Base-by-base conservation (phyloP, 2,113 vertebrate species). In the Scolopax mira region DNA sequence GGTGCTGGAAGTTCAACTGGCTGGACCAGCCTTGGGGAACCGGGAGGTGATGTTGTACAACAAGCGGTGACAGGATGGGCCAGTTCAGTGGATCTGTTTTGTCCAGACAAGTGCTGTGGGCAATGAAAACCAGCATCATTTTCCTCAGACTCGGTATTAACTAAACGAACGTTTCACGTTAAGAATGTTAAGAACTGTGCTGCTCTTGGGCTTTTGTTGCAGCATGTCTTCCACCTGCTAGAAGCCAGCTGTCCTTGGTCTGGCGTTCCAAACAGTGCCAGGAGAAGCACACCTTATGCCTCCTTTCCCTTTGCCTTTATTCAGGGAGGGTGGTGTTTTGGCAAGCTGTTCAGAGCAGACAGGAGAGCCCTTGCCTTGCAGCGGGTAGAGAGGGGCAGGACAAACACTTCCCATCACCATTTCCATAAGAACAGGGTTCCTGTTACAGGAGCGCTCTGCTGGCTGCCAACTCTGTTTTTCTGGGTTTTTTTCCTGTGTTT, bases 381-480 rank as follows among this genome's bases (percentile, higher is more conserved):
- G 21, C 1, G 0, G 21, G 1, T n/a, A n/a, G n/a, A n/a, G n/a
- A n/a, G 35, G 7, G 8, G 3, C 41, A 33, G 0, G 0, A 4
- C 22, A 9, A 25, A 21, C 35, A 65, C 52, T 87, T 78, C 42
- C 73, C 42, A 8, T 33, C 61, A 49, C 23, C 23, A 5, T 60
- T 91, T 82, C 75, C 2, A 0, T 65, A 35, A 67, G 70, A 28
- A 8, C 21, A 27, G 90, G 44, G 42, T 74, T 74, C 24, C 42
- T 71, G 33, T 83, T 73, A 52, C 78, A 62, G 79, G 31, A 70
- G 49, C 3, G 0, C 31, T 82, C 58, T 49, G 23, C 62, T 61
- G 60, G n/a, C 65, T 87, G 65, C 78, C 89, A 49, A 0, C 52
- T 57, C n/a, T n/a, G n/a, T n/a, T n/a, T n/a, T n/a, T n/a, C n/a